Evolutionary conservation across 2,113 vertebrate species (phyloP), one percentile per base, ranked within the genome.

Genomic region (Neotoma lepida): DNA sequence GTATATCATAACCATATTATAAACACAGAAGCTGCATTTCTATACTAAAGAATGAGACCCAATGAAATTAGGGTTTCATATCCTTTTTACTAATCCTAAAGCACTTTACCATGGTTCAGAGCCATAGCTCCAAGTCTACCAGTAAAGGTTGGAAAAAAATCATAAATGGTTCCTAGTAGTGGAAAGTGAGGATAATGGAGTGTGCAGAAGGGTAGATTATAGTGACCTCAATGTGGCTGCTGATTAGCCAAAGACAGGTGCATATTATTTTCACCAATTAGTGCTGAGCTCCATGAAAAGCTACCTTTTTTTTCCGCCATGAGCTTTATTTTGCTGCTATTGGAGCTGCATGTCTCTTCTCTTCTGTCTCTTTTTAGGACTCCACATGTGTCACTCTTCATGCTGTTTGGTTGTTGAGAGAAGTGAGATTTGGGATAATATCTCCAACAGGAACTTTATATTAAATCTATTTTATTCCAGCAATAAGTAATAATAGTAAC

Each of bases 221-320:
- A 94, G 74, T 91, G 91, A 96, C 93, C 87, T 90, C 80, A 91
- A 95, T 54, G 88, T 97, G 97, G 98, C 93, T 97, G 80, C 70
- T 97, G 85, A 96, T 96, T 97, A 96, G 82, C 93, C 63, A 54
- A 97, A 77, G 97, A 97, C 74, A 95, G 93, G 92, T 93, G 77
- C 96, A 81, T 95, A 92, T 97, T 98, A 94, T 97, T 98, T 98
- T 98, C 81, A 97, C 94, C 96, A 97, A 97, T 98, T 97, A 97
- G 85, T 78, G 41, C 44, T 82, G 63, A 97, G 91, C 97, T 96
- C 97, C 97, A 96, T 96, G 94, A 97, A 97, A 98, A 94, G 95
- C 95, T 93, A 97, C 95, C 93, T 97, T 98, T 97, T 97, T 98
- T 98, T 97, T n/a, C n/a, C 97, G 95, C 66, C 97, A 96, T 97